Conservation (phyloP, 2,113 vertebrate genomes). For the Steatornis caripensis region DNA sequence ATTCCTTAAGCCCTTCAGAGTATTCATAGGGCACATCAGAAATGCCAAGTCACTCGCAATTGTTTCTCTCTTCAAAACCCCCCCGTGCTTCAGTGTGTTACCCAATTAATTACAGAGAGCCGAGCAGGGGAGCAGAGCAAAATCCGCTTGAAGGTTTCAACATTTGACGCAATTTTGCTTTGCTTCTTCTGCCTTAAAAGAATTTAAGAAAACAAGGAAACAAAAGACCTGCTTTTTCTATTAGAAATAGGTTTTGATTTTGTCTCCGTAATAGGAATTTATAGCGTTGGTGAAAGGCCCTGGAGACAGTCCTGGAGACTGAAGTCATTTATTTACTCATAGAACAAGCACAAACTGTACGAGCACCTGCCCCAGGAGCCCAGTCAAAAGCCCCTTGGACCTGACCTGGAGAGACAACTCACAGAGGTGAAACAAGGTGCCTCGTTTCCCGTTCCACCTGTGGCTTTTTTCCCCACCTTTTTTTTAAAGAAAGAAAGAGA, state of each 20-base stretch:
- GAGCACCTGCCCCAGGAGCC: neutral
- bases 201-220: neutral
- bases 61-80: neutral
- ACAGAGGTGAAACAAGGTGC: neutral
- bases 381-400: neutral
- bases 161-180: neutral
- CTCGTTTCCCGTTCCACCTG: neutral
- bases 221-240: neutral
- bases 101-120: neutral
- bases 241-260: neutral
- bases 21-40: neutral
- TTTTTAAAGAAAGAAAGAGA: neutral
- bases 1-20: neutral
- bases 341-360: neutral
- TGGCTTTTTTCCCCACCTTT: neutral
- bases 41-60: neutral
- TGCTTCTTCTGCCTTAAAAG: neutral
- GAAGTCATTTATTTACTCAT: neutral
- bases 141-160: neutral
- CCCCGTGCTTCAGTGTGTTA: accelerated
- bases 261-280: conserved; percentile 11
- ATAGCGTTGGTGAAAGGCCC: conserved; percentile 3
- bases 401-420: neutral
- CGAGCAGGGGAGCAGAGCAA: neutral
- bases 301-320: neutral